Evolutionary conservation across 2,797 vertebrate species (phyloP).

Genomic region (Oreortyx pictus): DNA sequence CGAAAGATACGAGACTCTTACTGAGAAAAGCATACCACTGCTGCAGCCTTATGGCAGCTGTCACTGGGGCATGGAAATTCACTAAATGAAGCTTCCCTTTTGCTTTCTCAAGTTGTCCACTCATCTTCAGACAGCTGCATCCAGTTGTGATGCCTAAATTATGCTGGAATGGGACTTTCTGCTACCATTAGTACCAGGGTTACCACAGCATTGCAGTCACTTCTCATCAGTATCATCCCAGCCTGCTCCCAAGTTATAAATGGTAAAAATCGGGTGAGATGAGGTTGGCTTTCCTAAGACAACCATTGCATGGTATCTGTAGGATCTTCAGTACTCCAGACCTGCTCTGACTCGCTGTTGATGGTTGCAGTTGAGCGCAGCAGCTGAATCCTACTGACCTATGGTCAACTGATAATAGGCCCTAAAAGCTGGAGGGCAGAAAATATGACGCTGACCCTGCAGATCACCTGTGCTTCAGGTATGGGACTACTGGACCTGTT

Average conservation of each 20-base stretch:
- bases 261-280: not conserved
- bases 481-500: not conserved
- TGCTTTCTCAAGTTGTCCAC: not conserved
- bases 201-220: not conserved
- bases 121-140: conserved; percentile 50
- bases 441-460: not conserved
- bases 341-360: not conserved
- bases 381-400: not conserved
- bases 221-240: not conserved
- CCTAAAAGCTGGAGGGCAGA: not conserved
- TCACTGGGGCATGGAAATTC: conserved; percentile 60
- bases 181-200: not conserved
- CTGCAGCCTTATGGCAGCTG: conserved; percentile 63
- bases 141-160: conserved; percentile 17
- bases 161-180: not conserved
- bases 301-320: not conserved
- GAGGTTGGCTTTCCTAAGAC: not conserved
- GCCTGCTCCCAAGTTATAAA: not conserved
- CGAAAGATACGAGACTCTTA: conserved; percentile 50
- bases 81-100: conserved; percentile 30
- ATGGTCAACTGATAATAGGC: not conserved
- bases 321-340: not conserved
- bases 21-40: conserved; percentile 58
- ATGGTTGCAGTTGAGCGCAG: not conserved
- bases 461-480: not conserved